Evolutionary conservation across 2,888 invertebrate genomes (phyloP), one percentile per base, ranked within the genome.

Genomic region (Caenorhabditis becei): DNA sequence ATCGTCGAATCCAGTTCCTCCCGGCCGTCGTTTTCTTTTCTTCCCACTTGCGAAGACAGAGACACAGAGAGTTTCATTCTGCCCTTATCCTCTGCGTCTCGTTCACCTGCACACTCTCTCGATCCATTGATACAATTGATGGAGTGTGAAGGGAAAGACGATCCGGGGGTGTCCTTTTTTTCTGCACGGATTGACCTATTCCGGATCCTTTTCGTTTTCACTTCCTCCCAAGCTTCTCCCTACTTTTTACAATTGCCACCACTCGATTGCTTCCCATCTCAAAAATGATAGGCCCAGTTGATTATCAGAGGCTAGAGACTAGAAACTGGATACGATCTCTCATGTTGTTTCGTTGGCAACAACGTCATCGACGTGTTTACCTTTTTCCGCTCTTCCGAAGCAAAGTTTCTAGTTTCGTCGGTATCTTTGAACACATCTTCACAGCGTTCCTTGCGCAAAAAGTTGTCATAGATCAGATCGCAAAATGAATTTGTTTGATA

Each of bases 41-140:
- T 54, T 37, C 23, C 10, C 32, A 7, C 32, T 32, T 32, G 5
- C 32, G 32, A 32, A 4, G 32, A 32, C n/a, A n/a, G n/a, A n/a
- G n/a, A n/a, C n/a, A n/a, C n/a, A n/a, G n/a, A 41, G 28, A 61
- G 61, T 51, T 51, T 70, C 74, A 67, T 62, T 75, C 59, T 56
- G 41, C 47, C 53, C 26, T 32, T 53, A 32, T 72, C 69, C 32
- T 66, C 71, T 66, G 41, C 44, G 24, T 65, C 61, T 74, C 77
- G 47, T 62, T 56, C 69, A 63, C 54, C 35, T 20, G 14, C 59
- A 14, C 28, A 63, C 65, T 65, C 70, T 59, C 58, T 65, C 65
- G 62, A 16, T 65, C 61, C 35, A 49, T 66, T 74, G 74, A 66
- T 65, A 74, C 70, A 77, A 62, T 66, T 75, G 72, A 72, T 72